A percentile compares a stretch with the other conserved stretches of the same genome.
Evolutionary conservation across 2,797 vertebrate species (phyloP).

Genomic region (Champsocephalus esox): DNA sequence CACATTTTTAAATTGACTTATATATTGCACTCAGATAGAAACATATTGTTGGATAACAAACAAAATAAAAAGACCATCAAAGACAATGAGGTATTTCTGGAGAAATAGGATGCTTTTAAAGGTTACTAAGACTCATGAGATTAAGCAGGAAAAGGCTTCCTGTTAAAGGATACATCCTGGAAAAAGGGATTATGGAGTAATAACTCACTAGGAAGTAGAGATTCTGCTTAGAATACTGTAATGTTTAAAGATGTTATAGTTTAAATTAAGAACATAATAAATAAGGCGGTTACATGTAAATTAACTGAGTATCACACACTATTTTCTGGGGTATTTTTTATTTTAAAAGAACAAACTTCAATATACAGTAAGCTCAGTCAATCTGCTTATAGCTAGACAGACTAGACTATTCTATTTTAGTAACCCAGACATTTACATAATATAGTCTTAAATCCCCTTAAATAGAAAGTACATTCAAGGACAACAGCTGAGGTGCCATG

Average conservation of each 20-base stretch:
- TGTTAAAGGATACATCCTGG: slow-evolving; percentile 23
- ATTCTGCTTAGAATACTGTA: slow-evolving; percentile 37
- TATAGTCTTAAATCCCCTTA: slow-evolving; percentile 13
- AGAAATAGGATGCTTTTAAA: slow-evolving; percentile 10
- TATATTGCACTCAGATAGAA: neutral
- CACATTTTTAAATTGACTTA: neutral
- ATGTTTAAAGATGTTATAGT: neutral
- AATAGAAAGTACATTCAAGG: slow-evolving; percentile 15
- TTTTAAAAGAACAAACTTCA: neutral
- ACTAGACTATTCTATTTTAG: slow-evolving; percentile 14
- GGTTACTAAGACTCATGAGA: neutral
- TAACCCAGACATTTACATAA: slow-evolving; percentile 24
- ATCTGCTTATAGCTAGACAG: neutral
- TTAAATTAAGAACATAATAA: neutral
- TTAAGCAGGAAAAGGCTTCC: neutral
- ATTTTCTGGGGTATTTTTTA: neutral
- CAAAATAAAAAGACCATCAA: neutral
- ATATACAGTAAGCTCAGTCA: neutral
- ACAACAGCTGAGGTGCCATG: neutral
- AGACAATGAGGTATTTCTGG: neutral
- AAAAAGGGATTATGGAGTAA: slow-evolving; percentile 49
- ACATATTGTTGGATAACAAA: too few species aligned
- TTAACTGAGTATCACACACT: neutral
- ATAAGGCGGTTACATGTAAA: neutral
- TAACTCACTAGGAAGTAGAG: slow-evolving; percentile 22